Evolutionary conservation across 2,888 invertebrate genomes (phyloP).

Genomic region (Noctua janthina): DNA sequence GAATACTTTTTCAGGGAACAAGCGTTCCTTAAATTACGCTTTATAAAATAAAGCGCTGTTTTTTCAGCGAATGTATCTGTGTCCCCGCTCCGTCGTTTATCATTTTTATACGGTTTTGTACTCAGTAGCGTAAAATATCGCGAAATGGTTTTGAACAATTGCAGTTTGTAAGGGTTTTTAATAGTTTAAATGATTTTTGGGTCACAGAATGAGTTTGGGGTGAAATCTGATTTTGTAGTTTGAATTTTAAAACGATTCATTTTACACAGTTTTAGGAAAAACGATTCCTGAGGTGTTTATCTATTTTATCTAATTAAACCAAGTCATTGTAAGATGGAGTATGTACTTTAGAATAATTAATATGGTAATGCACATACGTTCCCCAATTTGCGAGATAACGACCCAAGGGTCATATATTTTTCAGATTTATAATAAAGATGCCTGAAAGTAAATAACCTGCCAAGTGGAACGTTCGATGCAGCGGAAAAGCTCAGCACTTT

Average conservation of each 20-base stretch:
- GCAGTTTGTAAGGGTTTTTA: conserved; percentile 26
- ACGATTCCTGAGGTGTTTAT: not conserved
- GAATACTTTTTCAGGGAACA: conserved; percentile 58
- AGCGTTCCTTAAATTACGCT: conserved; percentile 60
- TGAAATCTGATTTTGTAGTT: not conserved
- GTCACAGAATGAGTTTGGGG: not conserved
- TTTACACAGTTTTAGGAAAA: not conserved
- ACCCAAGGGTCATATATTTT: not conserved
- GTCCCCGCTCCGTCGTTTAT: conserved; percentile 55
- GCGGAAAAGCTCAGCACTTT: not conserved
- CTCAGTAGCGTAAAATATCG: conserved; percentile 59
- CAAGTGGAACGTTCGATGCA: not conserved
- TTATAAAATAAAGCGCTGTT: conserved; percentile 62
- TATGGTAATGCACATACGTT: not conserved
- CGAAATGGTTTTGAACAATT: conserved; percentile 50
- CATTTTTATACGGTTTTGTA: conserved; percentile 61
- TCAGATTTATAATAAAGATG: not conserved
- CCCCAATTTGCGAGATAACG: not conserved
- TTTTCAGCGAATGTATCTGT: conserved; percentile 57
- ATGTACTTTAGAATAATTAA: not conserved
- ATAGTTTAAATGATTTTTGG: conserved; percentile 21
- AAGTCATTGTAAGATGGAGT: not conserved
- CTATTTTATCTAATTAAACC: not conserved
- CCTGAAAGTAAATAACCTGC: conserved; percentile 1
- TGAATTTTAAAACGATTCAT: not conserved